Percentiles rank a stretch among this genome's conserved stretches.
phyloP scores from a whole-genome alignment of 2,113 vertebrate species.

The Phrynosoma platyrhinos region DNA sequence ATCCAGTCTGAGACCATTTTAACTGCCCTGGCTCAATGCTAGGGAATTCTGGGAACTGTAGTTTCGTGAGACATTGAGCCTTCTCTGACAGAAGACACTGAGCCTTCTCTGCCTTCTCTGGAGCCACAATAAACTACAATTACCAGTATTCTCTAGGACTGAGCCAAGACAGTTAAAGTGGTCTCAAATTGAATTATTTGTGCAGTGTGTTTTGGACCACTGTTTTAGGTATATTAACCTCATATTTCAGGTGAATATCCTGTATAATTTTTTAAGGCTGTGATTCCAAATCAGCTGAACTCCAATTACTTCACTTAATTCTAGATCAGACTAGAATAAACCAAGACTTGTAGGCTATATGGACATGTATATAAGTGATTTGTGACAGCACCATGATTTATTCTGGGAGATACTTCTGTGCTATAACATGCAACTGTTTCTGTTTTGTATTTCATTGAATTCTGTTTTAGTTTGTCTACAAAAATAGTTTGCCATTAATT shows the following conservation, averaged over 20 bases:
- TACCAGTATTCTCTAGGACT: too few relatives aligned
- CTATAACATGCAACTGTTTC: not conserved
- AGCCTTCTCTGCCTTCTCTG: too few relatives aligned
- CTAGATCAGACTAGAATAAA: not conserved
- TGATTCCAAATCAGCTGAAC: not conserved
- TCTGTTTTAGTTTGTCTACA: not conserved
- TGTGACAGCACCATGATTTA: not conserved
- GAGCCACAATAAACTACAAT: too few relatives aligned
- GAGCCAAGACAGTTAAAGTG: too few relatives aligned
- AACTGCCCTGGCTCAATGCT: too few relatives aligned
- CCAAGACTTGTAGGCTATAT: not conserved
- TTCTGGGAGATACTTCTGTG: not conserved
- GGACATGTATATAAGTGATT: not conserved
- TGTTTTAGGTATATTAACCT: not conserved
- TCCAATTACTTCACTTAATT: not conserved
- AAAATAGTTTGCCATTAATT: not conserved
- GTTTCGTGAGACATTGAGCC: too few relatives aligned
- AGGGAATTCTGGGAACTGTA: too few relatives aligned
- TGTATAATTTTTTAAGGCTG: not conserved
- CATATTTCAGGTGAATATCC: not conserved
- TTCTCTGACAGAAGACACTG: too few relatives aligned
- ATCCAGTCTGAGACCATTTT: too few relatives aligned
- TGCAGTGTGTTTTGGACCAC: too few relatives aligned
- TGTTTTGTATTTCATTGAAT: not conserved
- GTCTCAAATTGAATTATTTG: too few relatives aligned